These are phyloP conservation scores for Labeo rohita DNA, from an alignment of 2,113 vertebrate genomes.

Conservation along the genomic window DNA sequence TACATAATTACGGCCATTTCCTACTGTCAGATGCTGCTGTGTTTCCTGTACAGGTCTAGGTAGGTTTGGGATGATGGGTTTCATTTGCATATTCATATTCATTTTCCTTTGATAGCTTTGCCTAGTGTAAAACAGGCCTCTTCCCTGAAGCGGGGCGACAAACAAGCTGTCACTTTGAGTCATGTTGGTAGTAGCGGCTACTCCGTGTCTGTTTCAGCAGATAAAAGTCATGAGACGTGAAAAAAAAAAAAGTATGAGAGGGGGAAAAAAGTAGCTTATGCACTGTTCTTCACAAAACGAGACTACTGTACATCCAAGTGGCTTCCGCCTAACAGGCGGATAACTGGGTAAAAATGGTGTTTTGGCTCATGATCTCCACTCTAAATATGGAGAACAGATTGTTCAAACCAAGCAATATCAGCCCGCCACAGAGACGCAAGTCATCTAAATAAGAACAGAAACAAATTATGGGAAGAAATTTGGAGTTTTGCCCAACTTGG, in stretches of 20 bases:
- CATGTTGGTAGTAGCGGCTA: conserved; percentile 28
- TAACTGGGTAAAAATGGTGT: conserved; percentile 5
- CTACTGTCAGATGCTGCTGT: conserved; percentile 40
- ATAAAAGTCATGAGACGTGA: conserved; percentile 27
- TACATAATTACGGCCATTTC: conserved; percentile 53
- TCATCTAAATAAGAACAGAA: not conserved
- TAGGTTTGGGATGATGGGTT: conserved; percentile 33
- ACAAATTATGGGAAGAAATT: not conserved
- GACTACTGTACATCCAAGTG: not conserved
- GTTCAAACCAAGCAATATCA: conserved; percentile 42
- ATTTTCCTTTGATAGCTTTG: conserved; percentile 28
- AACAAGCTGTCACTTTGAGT: conserved; percentile 41
- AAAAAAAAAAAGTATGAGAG: not conserved
- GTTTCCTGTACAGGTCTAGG: conserved; percentile 29
- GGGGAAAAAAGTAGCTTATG: not conserved
- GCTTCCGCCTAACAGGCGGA: not conserved
- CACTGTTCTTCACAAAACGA: conserved; percentile 5
- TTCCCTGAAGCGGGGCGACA: conserved; percentile 5
- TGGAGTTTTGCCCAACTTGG: not conserved
- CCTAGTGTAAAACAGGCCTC: conserved; percentile 31
- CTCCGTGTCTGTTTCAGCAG: conserved; percentile 12
- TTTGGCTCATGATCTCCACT: conserved; percentile 20
- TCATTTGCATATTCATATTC: conserved; percentile 58
- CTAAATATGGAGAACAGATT: conserved; percentile 56
- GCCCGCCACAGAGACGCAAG: not conserved